Evolutionary conservation across 2,797 vertebrate species (phyloP).

Genomic region (Cossypha polioptera): DNA sequence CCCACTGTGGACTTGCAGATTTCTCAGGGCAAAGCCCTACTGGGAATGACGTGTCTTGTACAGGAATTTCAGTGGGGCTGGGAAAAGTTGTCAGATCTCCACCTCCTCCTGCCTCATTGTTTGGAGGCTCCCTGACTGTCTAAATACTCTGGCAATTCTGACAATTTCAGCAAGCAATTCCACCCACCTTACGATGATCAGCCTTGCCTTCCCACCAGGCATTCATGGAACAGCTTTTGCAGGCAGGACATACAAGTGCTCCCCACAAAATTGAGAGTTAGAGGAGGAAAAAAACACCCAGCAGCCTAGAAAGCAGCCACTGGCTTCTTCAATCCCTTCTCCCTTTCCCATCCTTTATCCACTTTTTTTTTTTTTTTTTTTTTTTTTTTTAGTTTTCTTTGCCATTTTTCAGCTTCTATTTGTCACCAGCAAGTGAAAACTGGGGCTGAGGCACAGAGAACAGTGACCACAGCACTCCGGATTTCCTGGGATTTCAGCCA

Average conservation of each 20-base stretch:
- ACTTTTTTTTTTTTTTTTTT: background rate
- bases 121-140: background rate
- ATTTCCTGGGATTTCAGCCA: background rate
- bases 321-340: background rate
- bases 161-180: background rate
- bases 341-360: background rate
- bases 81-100: background rate
- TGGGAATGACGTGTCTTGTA: background rate
- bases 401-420: background rate
- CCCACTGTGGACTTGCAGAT: rapidly evolving
- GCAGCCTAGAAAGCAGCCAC: background rate
- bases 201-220: background rate
- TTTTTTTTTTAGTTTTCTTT: background rate
- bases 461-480: background rate
- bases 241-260: background rate
- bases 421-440: background rate
- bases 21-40: background rate
- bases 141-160: background rate
- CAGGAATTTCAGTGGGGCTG: background rate
- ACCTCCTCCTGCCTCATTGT: background rate
- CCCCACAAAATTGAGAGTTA: background rate
- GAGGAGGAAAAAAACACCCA: background rate
- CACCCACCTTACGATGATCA: background rate
- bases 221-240: background rate
- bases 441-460: background rate